Evolutionary conservation across 1,140 invertebrate genomes (phyloP), one percentile per base, ranked within the genome.

Genomic region (Ditylenchus dipsaci): DNA sequence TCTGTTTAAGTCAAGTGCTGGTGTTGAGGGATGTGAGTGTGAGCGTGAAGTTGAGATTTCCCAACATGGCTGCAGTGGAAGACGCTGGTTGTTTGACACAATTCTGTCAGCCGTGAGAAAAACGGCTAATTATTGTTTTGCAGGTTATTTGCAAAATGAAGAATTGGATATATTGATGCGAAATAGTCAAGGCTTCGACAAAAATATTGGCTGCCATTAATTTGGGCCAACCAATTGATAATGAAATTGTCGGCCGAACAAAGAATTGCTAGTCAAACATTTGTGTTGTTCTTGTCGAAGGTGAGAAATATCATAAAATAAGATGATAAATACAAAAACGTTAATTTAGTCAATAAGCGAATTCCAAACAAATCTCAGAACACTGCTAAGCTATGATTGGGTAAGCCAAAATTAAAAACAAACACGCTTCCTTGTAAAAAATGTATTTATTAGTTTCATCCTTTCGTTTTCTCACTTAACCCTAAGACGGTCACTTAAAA

Each of bases 1-100:
- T 89, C 60, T 89, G 88, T 76, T 84, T 89, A 11, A 87, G 87
- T 21, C 49, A 88, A 21, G 88, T 89, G 66, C 84, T 89, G 30
- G 88, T 89, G 11, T 83, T 89, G 43, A 88, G 88, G 0, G 90
- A 90, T 83, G 89, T 94, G 60, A 92, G 91, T 60, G 90, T 91
- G 0, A 87, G 89, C 9, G 91, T 93, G 0, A 93, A 93, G 83
- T 93, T 93, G 77, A 88, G 92, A 19, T 95, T 95, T 84, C 91
- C 92, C 0, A 91, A 90, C 0, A 84, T 91, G n/a, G 89, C 92
- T 56, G 90, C 92, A 82, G 88, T 93, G 23, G 89, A 92, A 0
- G 90, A 92, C 72, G 88, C 90, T 23, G 89, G 89, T 61, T 23
- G n/a, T 61, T 61, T n/a, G n/a, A 21, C 27, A 30, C 19, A 61